Percentiles rank a stretch among this genome's conserved stretches.
Evolutionary conservation across 1,140 invertebrate species (phyloP).

Genomic region (Caerostris extrusa): DNA sequence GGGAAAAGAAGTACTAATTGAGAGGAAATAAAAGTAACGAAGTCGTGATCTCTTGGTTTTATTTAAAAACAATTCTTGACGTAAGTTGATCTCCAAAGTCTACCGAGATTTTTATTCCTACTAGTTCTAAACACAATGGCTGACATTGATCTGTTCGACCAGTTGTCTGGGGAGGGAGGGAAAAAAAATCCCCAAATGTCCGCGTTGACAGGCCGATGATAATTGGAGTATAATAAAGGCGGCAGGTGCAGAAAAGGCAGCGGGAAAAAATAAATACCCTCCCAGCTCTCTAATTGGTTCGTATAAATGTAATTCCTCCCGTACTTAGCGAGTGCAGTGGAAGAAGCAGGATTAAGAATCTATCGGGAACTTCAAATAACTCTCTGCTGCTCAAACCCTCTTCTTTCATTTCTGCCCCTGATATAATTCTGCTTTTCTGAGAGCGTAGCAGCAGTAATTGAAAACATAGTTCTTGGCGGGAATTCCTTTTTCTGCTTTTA

Average conservation of each 20-base stretch:
- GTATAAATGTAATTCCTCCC: slow-evolving; percentile 43
- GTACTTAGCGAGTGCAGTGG: neutral
- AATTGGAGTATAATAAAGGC: slow-evolving; percentile 46
- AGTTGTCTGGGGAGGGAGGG: neutral
- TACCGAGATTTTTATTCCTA: neutral
- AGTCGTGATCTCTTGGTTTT: too few species aligned
- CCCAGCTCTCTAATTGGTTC: slow-evolving; percentile 34
- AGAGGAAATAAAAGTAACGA: too few species aligned
- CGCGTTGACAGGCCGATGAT: slow-evolving; percentile 53
- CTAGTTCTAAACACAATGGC: neutral
- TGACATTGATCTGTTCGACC: neutral
- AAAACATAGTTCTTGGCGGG: neutral
- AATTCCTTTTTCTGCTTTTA: neutral
- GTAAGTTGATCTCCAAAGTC: neutral
- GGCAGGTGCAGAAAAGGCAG: slow-evolving; percentile 33
- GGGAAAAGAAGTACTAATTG: too few species aligned
- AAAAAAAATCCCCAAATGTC: neutral
- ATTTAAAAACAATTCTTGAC: neutral
- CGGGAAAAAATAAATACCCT: neutral
- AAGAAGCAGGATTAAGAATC: neutral
- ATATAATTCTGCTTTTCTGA: neutral
- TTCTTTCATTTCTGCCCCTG: neutral
- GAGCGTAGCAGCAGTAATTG: neutral
- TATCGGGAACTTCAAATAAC: slow-evolving; percentile 2
- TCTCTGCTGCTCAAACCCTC: too few species aligned